A percentile compares a stretch with the other conserved stretches of the same genome.
phyloP scores from a whole-genome alignment of 1,140 invertebrate species.

The Aphelenchoides besseyi region DNA sequence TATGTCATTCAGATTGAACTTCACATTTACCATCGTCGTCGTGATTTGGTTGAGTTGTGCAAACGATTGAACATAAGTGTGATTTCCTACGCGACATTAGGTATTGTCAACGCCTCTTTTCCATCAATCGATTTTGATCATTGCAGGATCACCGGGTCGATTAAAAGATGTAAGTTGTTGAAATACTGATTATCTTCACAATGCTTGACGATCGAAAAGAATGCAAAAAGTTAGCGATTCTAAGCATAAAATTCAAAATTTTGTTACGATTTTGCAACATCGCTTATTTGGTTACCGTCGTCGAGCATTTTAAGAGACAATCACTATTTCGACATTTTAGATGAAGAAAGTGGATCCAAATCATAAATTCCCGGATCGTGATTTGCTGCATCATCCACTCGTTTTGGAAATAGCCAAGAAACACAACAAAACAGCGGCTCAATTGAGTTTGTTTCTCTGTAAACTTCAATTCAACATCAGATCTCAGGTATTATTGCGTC shows the following conservation, averaged over 20 bases:
- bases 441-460: constrained; percentile 30
- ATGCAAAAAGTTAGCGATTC: background rate
- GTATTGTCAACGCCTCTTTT: constrained; percentile 20
- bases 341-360: background rate
- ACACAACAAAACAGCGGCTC: constrained; percentile 59
- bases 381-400: constrained; percentile 16
- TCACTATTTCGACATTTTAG: too few species aligned
- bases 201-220: background rate
- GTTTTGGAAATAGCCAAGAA: constrained; percentile 54
- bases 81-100: constrained; percentile 43
- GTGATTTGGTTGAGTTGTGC: constrained; percentile 46
- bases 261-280: too few species aligned
- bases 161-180: constrained; percentile 1
- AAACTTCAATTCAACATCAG: constrained; percentile 21
- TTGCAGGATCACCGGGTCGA: constrained; percentile 1
- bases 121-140: background rate
- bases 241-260: too few species aligned
- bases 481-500: constrained; percentile 63
- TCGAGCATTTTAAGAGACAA: too few species aligned
- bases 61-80: constrained; percentile 35
- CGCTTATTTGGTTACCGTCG: too few species aligned
- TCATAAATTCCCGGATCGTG: constrained; percentile 16
- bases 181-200: background rate
- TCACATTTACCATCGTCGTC: constrained; percentile 47
- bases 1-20: constrained; percentile 37